phyloP scores from a whole-genome alignment of 2,797 vertebrate species.

The Amniataba percoides region DNA sequence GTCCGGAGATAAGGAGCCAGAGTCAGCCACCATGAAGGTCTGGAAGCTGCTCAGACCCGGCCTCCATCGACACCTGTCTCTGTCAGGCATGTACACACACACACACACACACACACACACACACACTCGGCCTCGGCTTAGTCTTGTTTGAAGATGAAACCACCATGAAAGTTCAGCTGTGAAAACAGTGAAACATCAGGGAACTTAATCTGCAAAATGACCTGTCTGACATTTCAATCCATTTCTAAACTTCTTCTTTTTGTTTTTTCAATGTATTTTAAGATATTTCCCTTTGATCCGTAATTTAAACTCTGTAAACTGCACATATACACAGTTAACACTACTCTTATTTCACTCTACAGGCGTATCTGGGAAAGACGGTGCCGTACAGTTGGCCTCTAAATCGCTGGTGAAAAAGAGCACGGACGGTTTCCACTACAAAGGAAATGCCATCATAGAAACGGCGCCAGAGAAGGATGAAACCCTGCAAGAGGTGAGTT shows the following conservation, averaged over 20 bases:
- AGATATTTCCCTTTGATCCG: neutral
- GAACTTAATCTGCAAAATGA: neutral
- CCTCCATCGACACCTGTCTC: slow-evolving; percentile 62
- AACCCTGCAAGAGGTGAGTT: slow-evolving; percentile 59
- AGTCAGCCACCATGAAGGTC: slow-evolving; percentile 66
- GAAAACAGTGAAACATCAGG: neutral
- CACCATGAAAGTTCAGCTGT: neutral
- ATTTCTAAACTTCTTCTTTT: neutral
- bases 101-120: neutral
- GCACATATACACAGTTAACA: neutral
- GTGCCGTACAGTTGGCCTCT: slow-evolving; percentile 53
- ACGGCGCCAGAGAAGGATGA: slow-evolving; percentile 33
- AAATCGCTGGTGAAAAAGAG: slow-evolving; percentile 62
- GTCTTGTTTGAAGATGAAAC: neutral
- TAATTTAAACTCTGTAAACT: neutral
- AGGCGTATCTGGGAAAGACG: slow-evolving; percentile 72
- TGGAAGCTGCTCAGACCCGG: slow-evolving; percentile 77
- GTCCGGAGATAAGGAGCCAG: slow-evolving; percentile 33
- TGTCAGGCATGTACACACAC: slow-evolving; percentile 69
- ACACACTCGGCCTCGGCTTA: no score
- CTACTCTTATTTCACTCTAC: neutral
- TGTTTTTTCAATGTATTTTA: neutral
- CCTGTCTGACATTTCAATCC: neutral
- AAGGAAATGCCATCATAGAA: slow-evolving; percentile 41
- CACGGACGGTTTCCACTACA: slow-evolving; percentile 52